Percentiles rank a stretch among this genome's conserved stretches.
phyloP scores from a whole-genome alignment of 2,113 vertebrate genomes.

The Paracyprichromis sp. region DNA sequence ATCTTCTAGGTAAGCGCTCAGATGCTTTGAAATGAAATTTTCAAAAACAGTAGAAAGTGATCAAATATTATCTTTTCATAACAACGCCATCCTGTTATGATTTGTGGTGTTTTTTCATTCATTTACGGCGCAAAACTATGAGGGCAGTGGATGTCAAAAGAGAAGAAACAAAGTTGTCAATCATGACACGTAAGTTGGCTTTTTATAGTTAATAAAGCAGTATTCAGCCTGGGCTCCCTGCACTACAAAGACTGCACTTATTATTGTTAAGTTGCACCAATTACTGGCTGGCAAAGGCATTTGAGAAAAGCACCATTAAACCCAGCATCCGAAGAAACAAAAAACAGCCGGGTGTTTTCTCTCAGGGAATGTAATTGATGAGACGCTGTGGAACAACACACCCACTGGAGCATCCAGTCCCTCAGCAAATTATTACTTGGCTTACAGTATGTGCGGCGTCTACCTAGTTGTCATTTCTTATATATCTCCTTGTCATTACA shows the following conservation, averaged over 20 bases:
- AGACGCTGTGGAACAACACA: slow-evolving; percentile 58
- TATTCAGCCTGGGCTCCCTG: not conserved
- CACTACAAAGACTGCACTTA: slow-evolving; percentile 45
- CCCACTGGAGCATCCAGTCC: slow-evolving; percentile 57
- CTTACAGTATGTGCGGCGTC: slow-evolving; percentile 15
- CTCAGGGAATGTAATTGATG: slow-evolving; percentile 67
- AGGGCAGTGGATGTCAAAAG: not conserved
- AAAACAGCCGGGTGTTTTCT: slow-evolving; percentile 60
- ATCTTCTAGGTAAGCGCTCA: not conserved
- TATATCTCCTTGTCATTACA: not conserved
- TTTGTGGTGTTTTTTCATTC: not conserved
- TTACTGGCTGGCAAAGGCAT: slow-evolving; percentile 47
- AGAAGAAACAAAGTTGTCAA: not conserved
- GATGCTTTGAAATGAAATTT: not conserved
- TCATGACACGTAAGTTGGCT: slow-evolving; percentile 12
- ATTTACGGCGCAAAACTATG: not conserved
- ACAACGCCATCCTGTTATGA: not conserved
- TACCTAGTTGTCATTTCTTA: slow-evolving; percentile 31
- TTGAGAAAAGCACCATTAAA: slow-evolving; percentile 61
- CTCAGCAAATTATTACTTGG: slow-evolving; percentile 57
- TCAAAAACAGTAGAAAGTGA: not conserved
- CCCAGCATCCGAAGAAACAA: slow-evolving; percentile 42
- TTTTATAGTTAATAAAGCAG: slow-evolving; percentile 32
- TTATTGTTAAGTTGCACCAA: slow-evolving; percentile 56
- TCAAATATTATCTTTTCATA: not conserved